A percentile compares a stretch with the other conserved stretches of the same genome.
phyloP scores from a whole-genome alignment of 2,113 vertebrate genomes.

The Tupaia tana region DNA sequence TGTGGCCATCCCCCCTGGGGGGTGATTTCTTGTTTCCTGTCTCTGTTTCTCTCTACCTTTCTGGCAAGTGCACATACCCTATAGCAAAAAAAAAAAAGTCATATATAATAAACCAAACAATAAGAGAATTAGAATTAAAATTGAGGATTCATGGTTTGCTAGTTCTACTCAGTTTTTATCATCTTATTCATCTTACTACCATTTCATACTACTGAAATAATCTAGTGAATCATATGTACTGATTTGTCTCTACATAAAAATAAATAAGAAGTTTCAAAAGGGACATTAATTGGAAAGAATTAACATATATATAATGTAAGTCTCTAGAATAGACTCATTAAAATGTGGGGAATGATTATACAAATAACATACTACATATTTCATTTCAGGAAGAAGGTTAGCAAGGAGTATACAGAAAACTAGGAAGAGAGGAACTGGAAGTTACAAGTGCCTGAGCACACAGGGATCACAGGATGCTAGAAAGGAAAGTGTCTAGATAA shows the following conservation, averaged over 20 bases:
- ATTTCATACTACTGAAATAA: conserved; percentile 1
- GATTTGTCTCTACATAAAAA: not conserved
- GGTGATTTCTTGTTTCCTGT: no score
- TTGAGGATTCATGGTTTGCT: not conserved
- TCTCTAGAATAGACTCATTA: not conserved
- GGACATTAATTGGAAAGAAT: not conserved
- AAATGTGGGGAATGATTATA: not conserved
- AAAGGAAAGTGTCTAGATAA: not conserved
- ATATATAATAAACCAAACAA: not conserved
- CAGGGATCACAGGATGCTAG: not conserved
- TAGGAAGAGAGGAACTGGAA: not conserved
- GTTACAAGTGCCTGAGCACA: not conserved
- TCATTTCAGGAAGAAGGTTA: not conserved
- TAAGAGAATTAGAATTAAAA: not conserved
- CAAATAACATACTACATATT: not conserved
- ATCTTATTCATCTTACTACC: not conserved
- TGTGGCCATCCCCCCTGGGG: no score
- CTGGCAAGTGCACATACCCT: no score
- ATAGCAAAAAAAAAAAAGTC: not conserved
- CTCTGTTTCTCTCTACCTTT: no score
- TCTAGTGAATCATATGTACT: not conserved
- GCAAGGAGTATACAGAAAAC: not conserved
- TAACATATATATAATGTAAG: not conserved
- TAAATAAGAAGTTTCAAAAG: not conserved
- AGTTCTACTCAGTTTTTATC: not conserved